phyloP scores from a whole-genome alignment of 1,140 invertebrate species.

The Adoxophyes honmai region DNA sequence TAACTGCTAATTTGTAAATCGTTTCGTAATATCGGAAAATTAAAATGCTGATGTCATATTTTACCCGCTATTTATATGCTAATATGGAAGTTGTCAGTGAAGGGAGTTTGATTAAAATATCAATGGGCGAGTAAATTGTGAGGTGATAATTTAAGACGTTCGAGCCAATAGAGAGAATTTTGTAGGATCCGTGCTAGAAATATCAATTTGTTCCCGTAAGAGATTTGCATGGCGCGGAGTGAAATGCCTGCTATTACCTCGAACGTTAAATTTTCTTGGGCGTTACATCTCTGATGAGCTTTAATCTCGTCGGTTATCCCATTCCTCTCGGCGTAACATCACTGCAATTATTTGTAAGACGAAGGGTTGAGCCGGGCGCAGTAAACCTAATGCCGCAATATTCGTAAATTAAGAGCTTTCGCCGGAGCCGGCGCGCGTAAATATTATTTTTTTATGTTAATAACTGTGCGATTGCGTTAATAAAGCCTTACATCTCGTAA shows the following conservation, averaged over 20 bases:
- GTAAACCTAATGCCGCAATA: slow-evolving; percentile 68
- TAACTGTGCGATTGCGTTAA: slow-evolving; percentile 71
- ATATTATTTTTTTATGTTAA: slow-evolving; percentile 78
- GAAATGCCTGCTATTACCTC: slow-evolving; percentile 40
- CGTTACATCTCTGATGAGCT: slow-evolving; percentile 55
- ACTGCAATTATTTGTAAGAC: slow-evolving; percentile 70
- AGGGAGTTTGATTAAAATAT: slow-evolving; percentile 67
- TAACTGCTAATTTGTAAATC: slow-evolving; percentile 76
- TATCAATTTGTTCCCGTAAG: slow-evolving; percentile 23
- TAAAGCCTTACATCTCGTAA: slow-evolving; percentile 75
- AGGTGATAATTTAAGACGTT: slow-evolving; percentile 41
- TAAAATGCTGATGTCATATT: slow-evolving; percentile 76
- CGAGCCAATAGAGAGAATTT: slow-evolving; percentile 19
- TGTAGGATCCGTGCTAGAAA: slow-evolving; percentile 32
- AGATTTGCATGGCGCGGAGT: slow-evolving; percentile 17
- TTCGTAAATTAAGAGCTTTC: slow-evolving; percentile 69
- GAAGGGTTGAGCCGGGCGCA: slow-evolving; percentile 57
- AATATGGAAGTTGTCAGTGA: slow-evolving; percentile 46
- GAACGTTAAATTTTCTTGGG: slow-evolving; percentile 52
- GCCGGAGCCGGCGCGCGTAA: slow-evolving; percentile 49
- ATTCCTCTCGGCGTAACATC: slow-evolving; percentile 60
- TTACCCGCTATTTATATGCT: slow-evolving; percentile 73
- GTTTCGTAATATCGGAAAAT: slow-evolving; percentile 73
- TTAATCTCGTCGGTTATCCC: slow-evolving; percentile 67
- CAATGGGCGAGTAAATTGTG: slow-evolving; percentile 60